Evolutionary conservation across 2,888 invertebrate species (phyloP), one percentile per base, ranked within the genome.

Genomic region (Tanaodytes sp.): DNA sequence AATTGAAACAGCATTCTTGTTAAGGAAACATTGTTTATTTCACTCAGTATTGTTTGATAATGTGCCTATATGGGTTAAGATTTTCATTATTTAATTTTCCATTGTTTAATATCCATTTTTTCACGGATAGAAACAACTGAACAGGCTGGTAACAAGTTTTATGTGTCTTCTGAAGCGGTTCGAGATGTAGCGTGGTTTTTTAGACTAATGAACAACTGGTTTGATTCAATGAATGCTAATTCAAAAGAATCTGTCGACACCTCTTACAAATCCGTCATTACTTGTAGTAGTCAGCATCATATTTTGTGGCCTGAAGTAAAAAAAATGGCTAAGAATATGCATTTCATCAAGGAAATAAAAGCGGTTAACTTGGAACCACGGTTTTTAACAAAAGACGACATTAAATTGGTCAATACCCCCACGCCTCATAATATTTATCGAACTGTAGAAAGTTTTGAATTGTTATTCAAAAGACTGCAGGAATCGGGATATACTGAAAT

Each of bases 211-310:
- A 52, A 52, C 19, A 31, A 52, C 12, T 52, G 52, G 52, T 52
- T 40, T 12, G 40, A 52, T 30, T 18, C 52, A 8, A 40, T 52
- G 31, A 52, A 52, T 52, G 4, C 51, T 11, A 36, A 49, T 20
- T 20, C n/a, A 12, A 5, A 6, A 19, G 4, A 12, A 18, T 23
- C 15, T 12, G 15, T 14, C 2, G n/a, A 11, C 14, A 9, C n/a
- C 11, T 19, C 19, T 4, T 48, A 48, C 14, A 48, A 36, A 48
- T 11, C 12, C 19, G 1, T 5, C 6, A 33, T 48, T 2, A 48
- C 33, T 5, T n/a, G 1, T 14, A 36, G 19, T 31, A 51, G 27
- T 15, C 3, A 3, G 11, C 51, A 48, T 36, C 19, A 19, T 12
- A 1, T 33, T 11, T 31, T 46, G 9, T 31, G 12, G 11, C 2